Evolutionary conservation across 2,888 invertebrate species (phyloP).

Genomic region (Eubasilissa splendida): DNA sequence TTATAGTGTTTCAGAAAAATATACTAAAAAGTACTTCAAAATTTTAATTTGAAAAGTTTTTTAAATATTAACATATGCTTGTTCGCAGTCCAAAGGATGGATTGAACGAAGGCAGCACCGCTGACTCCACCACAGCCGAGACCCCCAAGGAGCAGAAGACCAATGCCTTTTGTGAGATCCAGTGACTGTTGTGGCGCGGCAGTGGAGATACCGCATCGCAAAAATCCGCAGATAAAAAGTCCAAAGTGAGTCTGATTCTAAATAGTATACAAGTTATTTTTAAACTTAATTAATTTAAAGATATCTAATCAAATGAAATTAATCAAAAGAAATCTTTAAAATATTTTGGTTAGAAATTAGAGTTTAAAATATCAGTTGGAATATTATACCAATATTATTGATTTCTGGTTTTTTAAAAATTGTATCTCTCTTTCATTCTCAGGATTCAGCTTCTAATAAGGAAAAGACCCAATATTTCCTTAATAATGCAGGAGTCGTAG

Average conservation of each 20-base stretch:
- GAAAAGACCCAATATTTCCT: constrained; percentile 72
- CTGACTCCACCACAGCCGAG: constrained; percentile 63
- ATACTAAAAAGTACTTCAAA: background rate
- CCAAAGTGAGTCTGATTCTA: constrained; percentile 49
- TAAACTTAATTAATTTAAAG: no score
- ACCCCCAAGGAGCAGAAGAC: constrained; percentile 71
- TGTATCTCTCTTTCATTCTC: background rate
- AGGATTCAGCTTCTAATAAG: constrained; percentile 64
- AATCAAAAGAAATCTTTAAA: no score
- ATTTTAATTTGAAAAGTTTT: background rate
- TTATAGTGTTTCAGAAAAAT: background rate
- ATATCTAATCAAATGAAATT: no score
- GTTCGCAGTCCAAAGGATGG: constrained; percentile 55
- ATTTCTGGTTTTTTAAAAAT: background rate
- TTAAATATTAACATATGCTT: background rate
- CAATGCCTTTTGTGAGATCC: constrained; percentile 72
- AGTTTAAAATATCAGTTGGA: no score
- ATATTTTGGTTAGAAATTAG: no score
- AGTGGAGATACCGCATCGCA: constrained; percentile 66
- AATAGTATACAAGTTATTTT: no score
- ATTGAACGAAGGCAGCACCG: constrained; percentile 43
- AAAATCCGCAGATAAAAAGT: constrained; percentile 63
- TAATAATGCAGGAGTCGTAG: constrained; percentile 72
- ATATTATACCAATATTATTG: background rate
- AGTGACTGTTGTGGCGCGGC: constrained; percentile 76